A percentile compares a stretch with the other conserved stretches of the same genome.
Conservation (phyloP, 2,888 invertebrate species). For the Polietes domitor region DNA sequence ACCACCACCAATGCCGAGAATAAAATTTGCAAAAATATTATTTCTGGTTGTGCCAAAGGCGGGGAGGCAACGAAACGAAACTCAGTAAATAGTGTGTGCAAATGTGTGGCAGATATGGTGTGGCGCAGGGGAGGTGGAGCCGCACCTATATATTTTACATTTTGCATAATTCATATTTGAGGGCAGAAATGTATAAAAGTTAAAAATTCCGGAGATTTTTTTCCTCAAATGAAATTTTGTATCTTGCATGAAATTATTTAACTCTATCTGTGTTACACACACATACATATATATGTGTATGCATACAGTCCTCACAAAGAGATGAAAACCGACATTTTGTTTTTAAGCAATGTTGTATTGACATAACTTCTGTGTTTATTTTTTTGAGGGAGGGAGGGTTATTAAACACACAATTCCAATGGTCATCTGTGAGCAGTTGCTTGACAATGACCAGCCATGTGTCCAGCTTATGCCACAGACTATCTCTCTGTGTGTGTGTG, state of each 20-base stretch:
- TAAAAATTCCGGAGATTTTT: neutral
- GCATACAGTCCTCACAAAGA: neutral
- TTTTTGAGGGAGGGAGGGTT: too few species aligned
- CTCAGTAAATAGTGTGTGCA: neutral
- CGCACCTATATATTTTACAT: neutral
- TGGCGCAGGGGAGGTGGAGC: neutral
- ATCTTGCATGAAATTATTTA: constrained; percentile 2
- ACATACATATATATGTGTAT: neutral
- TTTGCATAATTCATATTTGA: constrained; percentile 15
- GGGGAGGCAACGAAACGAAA: neutral
- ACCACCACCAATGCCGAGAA: neutral
- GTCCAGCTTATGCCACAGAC: neutral
- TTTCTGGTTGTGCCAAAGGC: neutral
- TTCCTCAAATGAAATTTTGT: neutral
- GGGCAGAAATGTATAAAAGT: constrained; percentile 1
- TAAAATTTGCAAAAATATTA: constrained; percentile 1
- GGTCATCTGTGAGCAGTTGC: too few species aligned
- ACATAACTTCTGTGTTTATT: too few species aligned
- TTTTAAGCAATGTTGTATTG: too few species aligned
- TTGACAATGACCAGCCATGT: neutral
- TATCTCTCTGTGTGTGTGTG: neutral
- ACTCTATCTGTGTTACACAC: neutral
- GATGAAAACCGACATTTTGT: neutral
- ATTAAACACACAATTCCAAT: too few species aligned
- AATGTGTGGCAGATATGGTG: neutral